These are phyloP conservation scores for Panopea generosa DNA, from an alignment of 2,888 invertebrate genomes.

Conservation along the genomic window DNA sequence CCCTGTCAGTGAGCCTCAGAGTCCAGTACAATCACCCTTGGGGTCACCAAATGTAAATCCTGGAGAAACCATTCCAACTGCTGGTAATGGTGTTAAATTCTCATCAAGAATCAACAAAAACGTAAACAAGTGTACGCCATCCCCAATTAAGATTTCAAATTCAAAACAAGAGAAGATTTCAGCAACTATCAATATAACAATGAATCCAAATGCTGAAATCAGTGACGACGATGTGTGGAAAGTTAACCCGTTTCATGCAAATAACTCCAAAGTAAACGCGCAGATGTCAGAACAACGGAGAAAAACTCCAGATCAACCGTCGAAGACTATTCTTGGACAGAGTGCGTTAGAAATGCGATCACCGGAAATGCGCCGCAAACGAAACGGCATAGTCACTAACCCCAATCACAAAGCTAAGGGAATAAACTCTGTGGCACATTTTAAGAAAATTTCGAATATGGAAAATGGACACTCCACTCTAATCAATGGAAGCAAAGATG, in stretches of 20 bases:
- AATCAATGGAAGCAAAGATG: background rate
- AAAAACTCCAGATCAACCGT: constrained; percentile 65
- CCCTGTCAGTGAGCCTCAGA: constrained; percentile 89
- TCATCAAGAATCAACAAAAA: background rate
- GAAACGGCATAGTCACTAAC: constrained; percentile 85
- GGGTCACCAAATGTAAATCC: constrained; percentile 88
- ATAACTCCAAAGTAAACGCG: constrained; percentile 65
- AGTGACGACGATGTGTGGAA: constrained; percentile 83
- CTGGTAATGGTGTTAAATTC: background rate
- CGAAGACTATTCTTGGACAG: constrained; percentile 75
- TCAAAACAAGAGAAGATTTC: constrained; percentile 75
- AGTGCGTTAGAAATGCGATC: constrained; percentile 78
- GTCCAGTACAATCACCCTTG: constrained; percentile 93
- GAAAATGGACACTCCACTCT: constrained; percentile 24
- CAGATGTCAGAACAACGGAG: constrained; percentile 66
- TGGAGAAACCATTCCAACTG: constrained; percentile 20
- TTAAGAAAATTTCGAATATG: constrained; percentile 51
- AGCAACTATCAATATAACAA: constrained; percentile 79
- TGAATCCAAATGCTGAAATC: constrained; percentile 81
- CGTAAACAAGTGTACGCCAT: background rate
- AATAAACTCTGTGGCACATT: constrained; percentile 63
- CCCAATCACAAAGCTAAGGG: constrained; percentile 82
- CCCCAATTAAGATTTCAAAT: constrained; percentile 69
- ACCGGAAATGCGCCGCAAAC: constrained; percentile 82
- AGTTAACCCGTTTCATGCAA: constrained; percentile 74